phyloP scores from a whole-genome alignment of 2,797 vertebrate species.

The Manis crassicaudata region DNA sequence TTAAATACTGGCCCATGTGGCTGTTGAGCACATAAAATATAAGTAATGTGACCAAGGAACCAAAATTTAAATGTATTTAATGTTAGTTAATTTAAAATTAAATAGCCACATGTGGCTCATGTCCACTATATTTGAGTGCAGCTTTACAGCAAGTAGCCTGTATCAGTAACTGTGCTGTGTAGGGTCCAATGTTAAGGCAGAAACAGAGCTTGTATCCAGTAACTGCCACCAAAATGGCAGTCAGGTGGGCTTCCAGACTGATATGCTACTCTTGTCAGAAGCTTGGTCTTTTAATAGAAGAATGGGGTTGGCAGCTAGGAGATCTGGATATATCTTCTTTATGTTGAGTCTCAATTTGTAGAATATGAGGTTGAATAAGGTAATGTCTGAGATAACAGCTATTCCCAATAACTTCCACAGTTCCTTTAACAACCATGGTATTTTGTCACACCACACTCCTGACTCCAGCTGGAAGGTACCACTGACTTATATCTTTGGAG shows the following conservation, averaged over 20 bases:
- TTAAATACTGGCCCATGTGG: neutral
- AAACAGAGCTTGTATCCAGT: neutral
- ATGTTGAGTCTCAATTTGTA: neutral
- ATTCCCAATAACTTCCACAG: neutral
- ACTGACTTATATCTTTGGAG: neutral
- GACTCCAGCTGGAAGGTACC: neutral
- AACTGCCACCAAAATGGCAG: neutral
- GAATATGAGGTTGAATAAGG: neutral
- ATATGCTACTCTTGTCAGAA: neutral
- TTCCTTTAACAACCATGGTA: neutral
- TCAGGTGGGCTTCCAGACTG: too few species aligned
- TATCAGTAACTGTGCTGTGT: neutral
- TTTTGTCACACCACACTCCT: neutral
- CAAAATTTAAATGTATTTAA: neutral
- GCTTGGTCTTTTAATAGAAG: neutral
- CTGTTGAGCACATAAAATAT: neutral
- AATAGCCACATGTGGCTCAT: neutral
- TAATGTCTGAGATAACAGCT: neutral
- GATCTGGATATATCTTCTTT: neutral
- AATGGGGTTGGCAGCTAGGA: neutral
- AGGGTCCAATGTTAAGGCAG: neutral
- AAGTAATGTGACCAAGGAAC: neutral
- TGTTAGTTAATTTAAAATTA: neutral
- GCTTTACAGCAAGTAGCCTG: neutral
- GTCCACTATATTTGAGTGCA: neutral